phyloP scores from a whole-genome alignment of 2,888 invertebrate genomes.

The Watsonalla cultraria region DNA sequence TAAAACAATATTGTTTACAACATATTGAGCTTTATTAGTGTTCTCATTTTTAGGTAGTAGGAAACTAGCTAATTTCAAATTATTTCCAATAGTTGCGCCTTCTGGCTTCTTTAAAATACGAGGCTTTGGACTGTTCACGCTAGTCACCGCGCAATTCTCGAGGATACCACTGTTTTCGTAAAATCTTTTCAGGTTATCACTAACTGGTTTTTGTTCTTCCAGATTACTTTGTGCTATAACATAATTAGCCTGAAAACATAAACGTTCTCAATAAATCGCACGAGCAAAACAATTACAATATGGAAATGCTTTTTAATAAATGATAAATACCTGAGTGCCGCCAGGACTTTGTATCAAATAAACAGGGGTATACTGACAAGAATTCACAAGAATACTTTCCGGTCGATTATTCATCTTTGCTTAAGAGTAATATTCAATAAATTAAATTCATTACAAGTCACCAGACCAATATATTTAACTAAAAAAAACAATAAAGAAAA shows the following conservation, averaged over 20 bases:
- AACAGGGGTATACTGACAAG: conserved; percentile 68
- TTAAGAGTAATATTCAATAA: conserved; percentile 25
- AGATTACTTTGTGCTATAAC: conserved; percentile 46
- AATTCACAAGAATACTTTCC: conserved; percentile 58
- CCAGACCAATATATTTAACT: conserved; percentile 3
- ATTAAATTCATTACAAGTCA: conserved; percentile 31
- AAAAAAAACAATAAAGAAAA: conserved; percentile 5
- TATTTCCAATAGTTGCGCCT: conserved; percentile 48
- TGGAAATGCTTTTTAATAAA: conserved; percentile 8
- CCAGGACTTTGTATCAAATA: conserved; percentile 65
- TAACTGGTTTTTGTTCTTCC: conserved; percentile 48
- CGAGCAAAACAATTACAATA: background rate
- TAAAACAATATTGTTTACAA: conserved; percentile 41
- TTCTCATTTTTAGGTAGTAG: conserved; percentile 55
- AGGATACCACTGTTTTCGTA: conserved; percentile 73
- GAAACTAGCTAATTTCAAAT: conserved; percentile 65
- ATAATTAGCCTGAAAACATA: conserved; percentile 54
- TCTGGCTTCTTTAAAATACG: conserved; percentile 50
- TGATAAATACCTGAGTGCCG: conserved; percentile 54
- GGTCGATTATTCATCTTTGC: conserved; percentile 55
- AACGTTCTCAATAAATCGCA: conserved; percentile 6
- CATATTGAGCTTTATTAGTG: conserved; percentile 36
- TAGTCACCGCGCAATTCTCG: conserved; percentile 45
- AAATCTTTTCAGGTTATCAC: conserved; percentile 68
- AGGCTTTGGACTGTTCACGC: conserved; percentile 37